These are phyloP conservation scores for Crematogaster levior DNA, from an alignment of 2,888 invertebrate species.

Conservation along the genomic window DNA sequence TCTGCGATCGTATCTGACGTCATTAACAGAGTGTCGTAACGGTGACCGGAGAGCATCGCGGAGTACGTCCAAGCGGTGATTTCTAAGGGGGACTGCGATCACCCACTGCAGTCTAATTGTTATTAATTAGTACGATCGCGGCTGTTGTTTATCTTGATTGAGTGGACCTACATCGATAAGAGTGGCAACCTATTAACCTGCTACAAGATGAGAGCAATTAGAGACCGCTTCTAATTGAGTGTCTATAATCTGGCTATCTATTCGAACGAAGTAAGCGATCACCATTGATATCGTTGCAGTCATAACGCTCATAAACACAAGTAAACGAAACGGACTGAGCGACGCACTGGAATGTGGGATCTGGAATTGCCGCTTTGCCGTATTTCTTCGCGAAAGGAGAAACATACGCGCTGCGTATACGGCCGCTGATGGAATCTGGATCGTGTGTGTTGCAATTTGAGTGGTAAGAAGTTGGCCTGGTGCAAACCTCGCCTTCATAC, in stretches of 20 bases:
- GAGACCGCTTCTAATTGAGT: slow-evolving; percentile 65
- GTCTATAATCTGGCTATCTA: slow-evolving; percentile 52
- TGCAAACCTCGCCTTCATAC: slow-evolving; percentile 55
- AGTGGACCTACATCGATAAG: slow-evolving; percentile 56
- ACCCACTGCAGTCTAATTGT: slow-evolving; percentile 57
- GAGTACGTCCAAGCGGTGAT: background rate
- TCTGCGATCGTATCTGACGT: slow-evolving; percentile 44
- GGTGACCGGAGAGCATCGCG: slow-evolving; percentile 53
- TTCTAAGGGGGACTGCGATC: background rate
- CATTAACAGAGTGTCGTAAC: slow-evolving; percentile 55
- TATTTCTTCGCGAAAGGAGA: slow-evolving; percentile 36
- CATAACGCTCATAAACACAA: background rate
- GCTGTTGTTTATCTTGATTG: slow-evolving; percentile 20
- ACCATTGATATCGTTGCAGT: slow-evolving; percentile 42
- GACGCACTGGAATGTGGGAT: slow-evolving; percentile 50
- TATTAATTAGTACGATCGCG: slow-evolving; percentile 60
- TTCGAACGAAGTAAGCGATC: slow-evolving; percentile 50
- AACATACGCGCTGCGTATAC: no score
- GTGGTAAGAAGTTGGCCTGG: slow-evolving; percentile 56
- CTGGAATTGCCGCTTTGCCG: slow-evolving; percentile 46
- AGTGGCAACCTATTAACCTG: slow-evolving; percentile 52
- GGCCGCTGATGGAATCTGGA: slow-evolving; percentile 57
- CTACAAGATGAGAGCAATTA: slow-evolving; percentile 68
- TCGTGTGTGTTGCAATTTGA: slow-evolving; percentile 62
- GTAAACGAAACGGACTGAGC: slow-evolving; percentile 35